Base-by-base conservation (phyloP, 2,888 invertebrate genomes). In the Conops quadrifasciatus region DNA sequence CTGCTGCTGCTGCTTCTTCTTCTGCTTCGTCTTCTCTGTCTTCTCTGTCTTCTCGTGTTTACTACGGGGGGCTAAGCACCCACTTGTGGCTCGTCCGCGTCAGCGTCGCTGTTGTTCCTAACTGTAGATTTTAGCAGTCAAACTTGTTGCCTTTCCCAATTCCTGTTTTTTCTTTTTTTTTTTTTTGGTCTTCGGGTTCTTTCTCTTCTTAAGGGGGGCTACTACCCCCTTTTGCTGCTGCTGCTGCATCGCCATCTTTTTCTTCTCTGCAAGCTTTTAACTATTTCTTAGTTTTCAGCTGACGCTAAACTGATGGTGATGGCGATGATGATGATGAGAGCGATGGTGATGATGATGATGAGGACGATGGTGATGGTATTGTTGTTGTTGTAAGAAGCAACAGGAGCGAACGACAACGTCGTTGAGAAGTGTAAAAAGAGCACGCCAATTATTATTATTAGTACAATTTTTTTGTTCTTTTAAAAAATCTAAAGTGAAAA, bases 401-500 rank as follows among this genome's bases (percentile, higher is more conserved):
- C 49, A 43, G 9, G 19, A 49, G n/a, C 11, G 26, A 26, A 58
- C 4, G 13, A 58, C 3, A 26, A 28, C 19, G 58, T 3, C 15
- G 26, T 26, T 2, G 28, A 28, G 2, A 3, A 26, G 26, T 16
- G 1, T 9, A 58, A 58, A 28, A 58, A 26, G 15, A 24, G 4
- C 36, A 36, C 9, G 36, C 36, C 5, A 36, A 7, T 9, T 36
- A 36, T 36, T 36, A 36, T 70, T 45, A 1, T 13, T 43, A 62
- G 19, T 43, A 62, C 19, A 36, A 19, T n/a, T 4, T 21, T 56
- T 66, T 56, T 24, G 9, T 53, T 43, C 36, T 30, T 53, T 82
- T 81, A 81, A 81, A 81, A 81, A 81, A 81, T 77, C 9, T 36
- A 36, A 75, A 77, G 80, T 77, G 82, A 82, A 81, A 81, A 81